Evolutionary conservation across 1,140 invertebrate species (phyloP), one percentile per base, ranked within the genome.

Genomic region (Muscidifurax raptorellus): DNA sequence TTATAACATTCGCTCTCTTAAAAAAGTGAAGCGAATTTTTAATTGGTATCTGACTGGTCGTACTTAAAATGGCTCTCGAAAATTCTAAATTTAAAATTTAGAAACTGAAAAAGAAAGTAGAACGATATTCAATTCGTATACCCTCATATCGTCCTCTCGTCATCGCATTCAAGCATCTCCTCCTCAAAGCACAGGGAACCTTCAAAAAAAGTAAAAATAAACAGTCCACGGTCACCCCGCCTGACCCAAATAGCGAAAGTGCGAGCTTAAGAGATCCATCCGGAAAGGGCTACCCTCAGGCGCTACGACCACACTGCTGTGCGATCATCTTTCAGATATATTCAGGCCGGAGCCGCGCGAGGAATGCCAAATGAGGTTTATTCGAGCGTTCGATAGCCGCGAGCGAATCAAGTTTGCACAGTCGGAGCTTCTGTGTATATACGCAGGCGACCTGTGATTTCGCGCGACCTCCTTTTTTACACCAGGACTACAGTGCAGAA

Each of bases 311-410:
- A 66, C 25, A 6, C n/a, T n/a, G 64, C 64, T n/a, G 25, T 25
- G 13, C 66, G 66, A 69, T 69, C 66, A 30, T 59, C 66, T 69
- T 69, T 69, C 0, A 1, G 52, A 59, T 59, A 59, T 59, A 59
- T 59, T 59, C 52, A 59, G 22, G 28, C 66, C 22, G 28, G 66
- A 27, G 25, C 3, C 66, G 27, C 27, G 27, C 66, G 3, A n/a
- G 66, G 66, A 69, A 69, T 69, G 66, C 2, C 25, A 13, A 28
- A 69, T 69, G 66, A 69, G 66, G 66, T 69, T 69, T 69, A 18
- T 69, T 15, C 66, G 66, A 13, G 25, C 66, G 66, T 30, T 47
- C 52, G 52, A 59, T 59, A 59, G 52, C 52, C 52, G 52, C 52
- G 52, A 59, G 52, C 52, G 52, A 59, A 59, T 59, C 52, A 59